Evolutionary conservation across 2,797 vertebrate species (phyloP), one percentile per base, ranked within the genome.

Genomic region (Enteromius afrohamiltoni): DNA sequence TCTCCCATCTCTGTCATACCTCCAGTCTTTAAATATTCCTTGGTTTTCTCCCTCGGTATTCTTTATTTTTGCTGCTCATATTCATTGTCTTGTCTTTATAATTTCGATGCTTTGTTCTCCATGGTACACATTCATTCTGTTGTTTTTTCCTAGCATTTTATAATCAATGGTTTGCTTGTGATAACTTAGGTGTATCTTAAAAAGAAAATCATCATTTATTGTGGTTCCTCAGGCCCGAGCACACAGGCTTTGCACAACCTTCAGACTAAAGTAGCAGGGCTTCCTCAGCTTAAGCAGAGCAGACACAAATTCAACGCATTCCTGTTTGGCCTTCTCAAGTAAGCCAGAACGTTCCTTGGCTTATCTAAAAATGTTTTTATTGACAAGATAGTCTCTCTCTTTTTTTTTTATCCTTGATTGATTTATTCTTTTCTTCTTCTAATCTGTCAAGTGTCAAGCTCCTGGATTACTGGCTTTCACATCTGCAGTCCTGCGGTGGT

Each of bases 321-420:
- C 69, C 93, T 99, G 83, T 93, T 98, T 0, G 98, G 97, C 80
- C 95, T 99, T 64, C 89, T 99, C 85, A 99, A 99, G 98, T 99
- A 93, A 96, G 96, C 89, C 17, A 29, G 67, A 31, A 10, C 70
- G 13, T 40, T n/a, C 23, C 17, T 75, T 13, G 4, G 4, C 16
- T 26, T 1, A 17, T 29, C 16, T 70, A 6, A 42, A 60, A 1
- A 26, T 49, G 1, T 31, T 65, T 45, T 47, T 1, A 6, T 45
- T 47, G 16, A 21, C 37, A 21, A 47, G 26, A 45, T 79, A 71
- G 49, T 64, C 17, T 68, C 60, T 40, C 34, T 77, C 40, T 82
- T 84, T 65, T 76, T 65, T 76, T 73, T 62, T 40, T 58, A 26
- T 73, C 16, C 40, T 77, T 45, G 17, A 37, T 23, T 34, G 26